Conservation (phyloP, 2,888 invertebrate species). For the Octodonta nipae region DNA sequence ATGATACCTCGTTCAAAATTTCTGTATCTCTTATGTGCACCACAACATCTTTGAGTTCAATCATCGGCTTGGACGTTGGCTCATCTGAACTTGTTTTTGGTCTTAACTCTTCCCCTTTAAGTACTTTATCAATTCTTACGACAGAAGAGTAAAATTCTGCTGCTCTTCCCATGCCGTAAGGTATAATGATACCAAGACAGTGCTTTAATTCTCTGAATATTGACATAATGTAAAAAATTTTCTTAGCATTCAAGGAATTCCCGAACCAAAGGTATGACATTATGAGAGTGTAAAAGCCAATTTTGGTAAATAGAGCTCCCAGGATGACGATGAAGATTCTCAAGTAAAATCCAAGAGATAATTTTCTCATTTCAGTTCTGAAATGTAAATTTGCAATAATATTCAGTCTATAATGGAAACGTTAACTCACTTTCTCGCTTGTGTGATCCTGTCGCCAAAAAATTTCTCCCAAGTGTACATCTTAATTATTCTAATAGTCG, state of each 20-base stretch:
- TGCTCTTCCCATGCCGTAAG: constrained; percentile 44
- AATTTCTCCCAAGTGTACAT: constrained; percentile 25
- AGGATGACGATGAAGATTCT: constrained; percentile 25
- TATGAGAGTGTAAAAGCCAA: constrained; percentile 20
- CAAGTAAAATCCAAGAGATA: constrained; percentile 26
- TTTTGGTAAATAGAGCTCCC: constrained; percentile 21
- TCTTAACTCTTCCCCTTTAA: constrained; percentile 13
- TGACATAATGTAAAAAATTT: constrained; percentile 15
- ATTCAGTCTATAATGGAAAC: too few relatives aligned
- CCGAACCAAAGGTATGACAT: constrained; percentile 21
- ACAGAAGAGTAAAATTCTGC: constrained; percentile 22
- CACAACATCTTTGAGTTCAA: constrained; percentile 9
- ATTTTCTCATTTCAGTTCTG: constrained; percentile 53
- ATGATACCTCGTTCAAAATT: constrained; percentile 33
- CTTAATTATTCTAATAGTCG: constrained; percentile 24
- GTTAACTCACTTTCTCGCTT: constrained; percentile 9
- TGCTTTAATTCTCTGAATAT: constrained; percentile 38
- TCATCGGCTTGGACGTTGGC: constrained; percentile 7
- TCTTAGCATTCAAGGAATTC: constrained; percentile 18
- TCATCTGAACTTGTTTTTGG: constrained; percentile 5
- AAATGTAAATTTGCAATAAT: too few relatives aligned
- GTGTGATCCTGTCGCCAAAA: constrained; percentile 13
- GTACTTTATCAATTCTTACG: constrained; percentile 14
- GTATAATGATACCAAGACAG: constrained; percentile 79
- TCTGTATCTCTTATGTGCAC: constrained; percentile 19